Conservation (phyloP, 2,113 vertebrate genomes). For the Uria lomvia region DNA sequence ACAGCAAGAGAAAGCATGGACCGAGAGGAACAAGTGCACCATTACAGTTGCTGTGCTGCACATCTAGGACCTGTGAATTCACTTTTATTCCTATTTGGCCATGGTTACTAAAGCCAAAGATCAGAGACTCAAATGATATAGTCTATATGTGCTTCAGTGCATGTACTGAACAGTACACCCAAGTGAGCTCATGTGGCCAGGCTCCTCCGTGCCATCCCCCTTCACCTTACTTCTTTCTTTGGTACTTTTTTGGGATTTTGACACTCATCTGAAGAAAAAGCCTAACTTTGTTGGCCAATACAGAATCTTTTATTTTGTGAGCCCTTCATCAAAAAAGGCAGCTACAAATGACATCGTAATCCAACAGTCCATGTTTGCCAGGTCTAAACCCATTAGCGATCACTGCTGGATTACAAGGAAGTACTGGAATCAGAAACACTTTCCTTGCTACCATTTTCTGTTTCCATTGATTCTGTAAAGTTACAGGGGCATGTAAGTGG, state of each 20-base stretch:
- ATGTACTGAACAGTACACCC: background rate
- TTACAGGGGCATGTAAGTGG: background rate
- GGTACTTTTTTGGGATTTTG: background rate
- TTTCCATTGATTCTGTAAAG: background rate
- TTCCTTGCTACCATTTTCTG: background rate
- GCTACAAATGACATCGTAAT: background rate
- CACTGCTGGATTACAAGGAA: background rate
- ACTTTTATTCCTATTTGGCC: background rate
- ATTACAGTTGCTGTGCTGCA: background rate
- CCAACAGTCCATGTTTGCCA: background rate
- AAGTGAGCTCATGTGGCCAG: rapidly evolving
- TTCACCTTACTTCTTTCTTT: background rate
- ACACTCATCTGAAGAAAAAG: background rate
- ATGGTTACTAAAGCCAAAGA: rapidly evolving
- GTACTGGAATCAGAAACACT: background rate
- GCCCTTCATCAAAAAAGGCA: background rate
- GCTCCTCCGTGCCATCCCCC: no score
- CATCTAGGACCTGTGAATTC: background rate
- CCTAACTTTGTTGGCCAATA: background rate
- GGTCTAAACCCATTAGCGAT: background rate
- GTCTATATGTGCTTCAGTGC: rapidly evolving
- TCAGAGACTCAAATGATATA: background rate
- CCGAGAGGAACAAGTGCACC: background rate
- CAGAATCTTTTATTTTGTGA: background rate
- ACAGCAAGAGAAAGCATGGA: background rate